Percentiles rank a stretch among this genome's conserved stretches.
These are phyloP conservation scores for Acromyrmex charruanus DNA, from an alignment of 1,140 invertebrate species.

Conservation along the genomic window DNA sequence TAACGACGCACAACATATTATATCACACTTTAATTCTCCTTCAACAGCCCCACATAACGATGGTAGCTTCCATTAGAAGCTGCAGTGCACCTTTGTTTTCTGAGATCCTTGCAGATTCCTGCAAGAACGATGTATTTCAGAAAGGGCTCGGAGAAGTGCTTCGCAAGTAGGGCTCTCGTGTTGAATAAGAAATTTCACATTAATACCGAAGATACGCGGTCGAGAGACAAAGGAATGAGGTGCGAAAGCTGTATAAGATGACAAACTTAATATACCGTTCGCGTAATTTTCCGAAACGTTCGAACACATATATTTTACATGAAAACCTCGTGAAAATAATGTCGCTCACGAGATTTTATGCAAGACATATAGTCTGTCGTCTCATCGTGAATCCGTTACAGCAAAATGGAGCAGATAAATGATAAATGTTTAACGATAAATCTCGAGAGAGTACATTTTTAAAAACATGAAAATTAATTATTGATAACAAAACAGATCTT, in stretches of 20 bases:
- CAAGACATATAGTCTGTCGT: background rate
- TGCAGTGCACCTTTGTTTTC: slow-evolving; percentile 44
- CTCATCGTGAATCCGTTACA: background rate
- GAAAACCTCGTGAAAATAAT: slow-evolving; percentile 15
- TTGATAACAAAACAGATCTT: background rate
- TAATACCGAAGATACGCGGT: slow-evolving; percentile 43
- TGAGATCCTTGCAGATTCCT: slow-evolving; percentile 49
- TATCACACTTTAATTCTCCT: slow-evolving; percentile 49
- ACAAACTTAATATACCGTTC: slow-evolving; percentile 48
- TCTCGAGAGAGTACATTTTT: background rate
- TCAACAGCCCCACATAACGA: slow-evolving; percentile 35
- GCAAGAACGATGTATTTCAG: slow-evolving; percentile 36
- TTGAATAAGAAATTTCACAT: slow-evolving; percentile 61
- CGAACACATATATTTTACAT: slow-evolving; percentile 3
- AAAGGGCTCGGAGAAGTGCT: background rate
- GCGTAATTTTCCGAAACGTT: slow-evolving; percentile 38
- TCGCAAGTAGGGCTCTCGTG: background rate
- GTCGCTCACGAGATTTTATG: slow-evolving; percentile 13
- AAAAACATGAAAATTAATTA: background rate
- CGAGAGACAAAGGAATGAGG: slow-evolving; percentile 41
- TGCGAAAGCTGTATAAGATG: slow-evolving; percentile 31
- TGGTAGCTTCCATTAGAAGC: slow-evolving; percentile 40
- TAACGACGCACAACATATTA: slow-evolving; percentile 38
- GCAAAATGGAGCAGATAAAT: background rate
- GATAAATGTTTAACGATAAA: slow-evolving; percentile 22